Evolutionary conservation across 2,888 invertebrate genomes (phyloP), one percentile per base, ranked within the genome.

Genomic region (Zygothrica quintamaculata): DNA sequence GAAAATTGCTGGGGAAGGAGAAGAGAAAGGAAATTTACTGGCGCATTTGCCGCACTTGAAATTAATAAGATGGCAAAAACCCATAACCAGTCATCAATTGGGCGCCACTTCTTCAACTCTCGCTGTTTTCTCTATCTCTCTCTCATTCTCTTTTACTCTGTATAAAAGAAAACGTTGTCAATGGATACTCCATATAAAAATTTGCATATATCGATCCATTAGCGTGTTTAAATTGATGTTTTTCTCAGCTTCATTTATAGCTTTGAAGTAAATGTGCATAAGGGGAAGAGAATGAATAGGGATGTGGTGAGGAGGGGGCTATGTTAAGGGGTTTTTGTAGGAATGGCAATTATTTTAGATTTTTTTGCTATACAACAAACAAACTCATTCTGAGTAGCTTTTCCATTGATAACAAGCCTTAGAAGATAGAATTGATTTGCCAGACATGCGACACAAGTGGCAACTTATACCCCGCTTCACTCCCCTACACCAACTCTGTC

Each of bases 11-110:
- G n/a, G n/a, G n/a, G n/a, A n/a, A n/a, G n/a, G n/a, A n/a, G n/a
- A 33, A 36, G 43, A 53, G 31, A 13, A 33, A 48, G 22, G 3
- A 29, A 65, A 67, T 61, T 55, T 65, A 72, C 52, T 61, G 50
- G 39, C 55, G 29, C 51, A 58, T 75, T 75, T 75, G 68, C 42
- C 68, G 77, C 68, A 75, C 75, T 75, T 75, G 77, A 77, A 75
- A 73, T 65, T 73, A 75, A 77, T 77, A 77, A 73, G 33, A 73
- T 65, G 60, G 59, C 25, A 42, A 72, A 16, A 68, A 56, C 51
- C 56, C 75, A 65, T 65, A 73, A 71, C 51, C 70, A 51, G 57
- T 36, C 65, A 74, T 65, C 75, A 70, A 73, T 70, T 65, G 66
- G 70, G 65, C 72, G 75, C 60, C 44, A 12, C 33, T 16, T 8